Base-by-base conservation (phyloP, 2,888 invertebrate genomes). In the Epinotia ramella region DNA sequence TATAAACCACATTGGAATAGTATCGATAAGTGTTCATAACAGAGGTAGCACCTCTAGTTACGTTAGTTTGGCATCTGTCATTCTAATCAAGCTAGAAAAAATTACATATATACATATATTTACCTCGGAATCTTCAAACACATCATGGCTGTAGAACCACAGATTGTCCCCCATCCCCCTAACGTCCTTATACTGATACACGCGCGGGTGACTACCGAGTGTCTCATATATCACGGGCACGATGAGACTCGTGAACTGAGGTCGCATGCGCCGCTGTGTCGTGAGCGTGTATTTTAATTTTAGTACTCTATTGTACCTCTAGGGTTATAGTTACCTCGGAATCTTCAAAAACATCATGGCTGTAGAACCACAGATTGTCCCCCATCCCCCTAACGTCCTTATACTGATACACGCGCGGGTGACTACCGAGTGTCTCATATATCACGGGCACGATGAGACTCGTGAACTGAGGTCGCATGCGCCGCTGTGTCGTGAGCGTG, bases 201-300 rank as follows among this genome's bases (percentile, higher is more conserved):
- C 97, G 0, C 90, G 94, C 0, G 90, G 86, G 80, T 96, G 96
- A 84, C 96, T 95, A 66, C 95, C 83, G 66, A 98, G 84, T 20
- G 88, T 88, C 0, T 95, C 90, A 84, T 98, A 98, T 79, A 98
- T 96, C 0, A 92, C 86, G 0, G 97, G 97, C 7, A 96, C 95
- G 1, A 96, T 87, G 0, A 96, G 82, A 28, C 86, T 85, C 79
- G 89, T 84, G 85, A 91, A 81, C 24, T 87, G 80, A 0, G 1
- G n/a, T n/a, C n/a, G n/a, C n/a, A n/a, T n/a, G n/a, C n/a, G n/a
- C n/a, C n/a, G n/a, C n/a, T n/a, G n/a, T n/a, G n/a, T n/a, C n/a
- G n/a, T n/a, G n/a, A n/a, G n/a, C n/a, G n/a, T n/a, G n/a, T n/a
- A n/a, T n/a, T n/a, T n/a, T n/a, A n/a, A n/a, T n/a, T n/a, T n/a